phyloP scores from a whole-genome alignment of 2,113 vertebrate species.

The Mugil cephalus region DNA sequence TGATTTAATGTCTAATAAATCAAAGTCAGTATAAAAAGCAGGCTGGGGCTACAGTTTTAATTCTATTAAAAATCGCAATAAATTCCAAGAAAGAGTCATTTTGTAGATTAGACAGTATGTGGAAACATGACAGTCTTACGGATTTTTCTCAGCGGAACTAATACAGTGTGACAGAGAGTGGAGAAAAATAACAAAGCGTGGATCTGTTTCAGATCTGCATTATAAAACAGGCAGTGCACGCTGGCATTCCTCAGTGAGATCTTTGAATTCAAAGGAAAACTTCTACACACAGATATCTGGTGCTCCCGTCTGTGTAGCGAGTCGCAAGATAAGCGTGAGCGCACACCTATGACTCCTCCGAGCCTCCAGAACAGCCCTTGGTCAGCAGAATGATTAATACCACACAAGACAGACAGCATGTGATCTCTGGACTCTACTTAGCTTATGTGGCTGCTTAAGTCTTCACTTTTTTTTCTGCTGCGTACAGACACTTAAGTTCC shows the following conservation, averaged over 20 bases:
- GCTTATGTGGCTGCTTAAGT: conserved; percentile 70
- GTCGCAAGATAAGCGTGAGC: conserved; percentile 44
- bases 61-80: too few relatives aligned
- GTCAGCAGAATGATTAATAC: conserved; percentile 77
- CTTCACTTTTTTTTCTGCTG: conserved; percentile 72
- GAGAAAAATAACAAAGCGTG: background rate
- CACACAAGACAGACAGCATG: conserved; percentile 67
- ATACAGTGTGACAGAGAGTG: background rate
- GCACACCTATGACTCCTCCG: conserved; percentile 33
- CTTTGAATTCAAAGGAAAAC: background rate
- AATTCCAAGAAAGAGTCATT: background rate
- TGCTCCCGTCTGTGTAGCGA: background rate
- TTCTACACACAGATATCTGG: background rate
- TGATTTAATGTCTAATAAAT: background rate
- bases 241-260: background rate
- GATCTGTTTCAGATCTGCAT: background rate
- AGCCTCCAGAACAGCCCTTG: conserved; percentile 31
- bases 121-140: background rate
- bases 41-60: background rate
- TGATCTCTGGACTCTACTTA: conserved; percentile 72
- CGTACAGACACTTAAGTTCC: conserved; percentile 54
- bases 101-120: background rate
- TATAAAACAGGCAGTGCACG: background rate
- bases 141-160: background rate
- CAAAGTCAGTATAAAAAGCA: background rate